These are phyloP conservation scores for Apomyelois bistriatella DNA, from an alignment of 2,888 invertebrate species.

Conservation along the genomic window DNA sequence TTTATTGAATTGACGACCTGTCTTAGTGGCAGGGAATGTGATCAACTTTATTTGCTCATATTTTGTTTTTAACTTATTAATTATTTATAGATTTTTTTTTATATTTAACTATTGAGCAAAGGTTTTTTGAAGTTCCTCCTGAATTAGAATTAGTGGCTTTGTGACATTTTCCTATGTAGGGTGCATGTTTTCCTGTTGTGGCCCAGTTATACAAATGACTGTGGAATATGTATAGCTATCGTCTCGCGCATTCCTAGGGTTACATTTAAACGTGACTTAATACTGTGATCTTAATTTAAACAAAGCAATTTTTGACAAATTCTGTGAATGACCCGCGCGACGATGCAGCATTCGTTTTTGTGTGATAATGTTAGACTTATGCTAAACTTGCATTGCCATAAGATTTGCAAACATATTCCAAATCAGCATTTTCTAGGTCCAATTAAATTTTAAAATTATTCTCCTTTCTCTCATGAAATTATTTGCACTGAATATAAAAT, in stretches of 20 bases:
- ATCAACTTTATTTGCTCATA: conserved; percentile 17
- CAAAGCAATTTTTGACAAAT: conserved; percentile 72
- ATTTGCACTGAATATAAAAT: conserved; percentile 34
- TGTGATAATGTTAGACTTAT: conserved; percentile 73
- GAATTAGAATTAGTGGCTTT: conserved; percentile 50
- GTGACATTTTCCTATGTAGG: conserved; percentile 54
- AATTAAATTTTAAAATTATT: conserved; percentile 27
- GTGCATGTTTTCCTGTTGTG: conserved; percentile 52
- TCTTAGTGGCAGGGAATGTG: conserved; percentile 26
- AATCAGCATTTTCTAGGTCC: conserved; percentile 65
- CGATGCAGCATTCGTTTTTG: conserved; percentile 57
- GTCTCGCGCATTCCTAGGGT: conserved; percentile 69
- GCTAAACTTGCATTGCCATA: conserved; percentile 66
- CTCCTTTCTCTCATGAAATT: conserved; percentile 25
- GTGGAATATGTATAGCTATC: conserved; percentile 74
- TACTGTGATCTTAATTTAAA: conserved; percentile 80
- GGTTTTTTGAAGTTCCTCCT: conserved; percentile 29
- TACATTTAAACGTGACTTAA: conserved; percentile 75
- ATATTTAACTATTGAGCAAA: conserved; percentile 29
- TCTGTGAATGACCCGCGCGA: conserved; percentile 65
- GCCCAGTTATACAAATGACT: conserved; percentile 66
- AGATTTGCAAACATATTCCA: conserved; percentile 62
- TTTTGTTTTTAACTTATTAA: conserved; percentile 23
- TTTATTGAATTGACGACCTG: conserved; percentile 32
- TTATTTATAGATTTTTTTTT: conserved; percentile 29